Conservation (phyloP, 2,797 vertebrate genomes). For the Mallotus villosus region DNA sequence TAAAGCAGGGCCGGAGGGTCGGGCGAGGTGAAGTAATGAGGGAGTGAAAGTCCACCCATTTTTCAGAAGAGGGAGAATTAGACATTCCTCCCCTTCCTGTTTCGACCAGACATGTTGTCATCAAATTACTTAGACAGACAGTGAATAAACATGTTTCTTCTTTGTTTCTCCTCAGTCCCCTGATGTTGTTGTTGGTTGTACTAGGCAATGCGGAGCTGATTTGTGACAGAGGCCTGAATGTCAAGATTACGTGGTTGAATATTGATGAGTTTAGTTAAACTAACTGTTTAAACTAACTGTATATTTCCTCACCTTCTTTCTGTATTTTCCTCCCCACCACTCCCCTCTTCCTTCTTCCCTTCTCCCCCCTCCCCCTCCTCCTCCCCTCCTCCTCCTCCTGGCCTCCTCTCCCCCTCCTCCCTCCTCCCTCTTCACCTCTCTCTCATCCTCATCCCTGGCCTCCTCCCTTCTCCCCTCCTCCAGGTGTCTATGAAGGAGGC, state of each 20-base stretch:
- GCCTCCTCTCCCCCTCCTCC: background rate
- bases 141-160: too few species aligned
- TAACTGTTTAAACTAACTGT: constrained; percentile 1
- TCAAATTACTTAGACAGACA: background rate
- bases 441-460: background rate
- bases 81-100: too few species aligned
- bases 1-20: too few species aligned
- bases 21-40: too few species aligned
- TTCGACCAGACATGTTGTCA: background rate
- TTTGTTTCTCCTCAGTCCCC: too few species aligned
- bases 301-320: constrained; percentile 17
- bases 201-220: too few species aligned
- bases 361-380: background rate
- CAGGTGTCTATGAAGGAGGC: constrained; percentile 96
- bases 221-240: background rate
- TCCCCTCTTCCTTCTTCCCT: too few species aligned
- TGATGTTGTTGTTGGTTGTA: too few species aligned
- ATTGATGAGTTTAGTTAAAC: constrained; percentile 12
- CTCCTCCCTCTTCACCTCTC: constrained; percentile 15
- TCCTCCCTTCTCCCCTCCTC: background rate
- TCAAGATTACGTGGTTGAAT: constrained; percentile 13
- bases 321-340: constrained; percentile 11
- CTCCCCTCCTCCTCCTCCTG: background rate
- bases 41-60: too few species aligned
- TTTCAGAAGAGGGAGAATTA: too few species aligned